Base-by-base conservation (phyloP, 2,797 vertebrate genomes). In the Cheirogaleus major region DNA sequence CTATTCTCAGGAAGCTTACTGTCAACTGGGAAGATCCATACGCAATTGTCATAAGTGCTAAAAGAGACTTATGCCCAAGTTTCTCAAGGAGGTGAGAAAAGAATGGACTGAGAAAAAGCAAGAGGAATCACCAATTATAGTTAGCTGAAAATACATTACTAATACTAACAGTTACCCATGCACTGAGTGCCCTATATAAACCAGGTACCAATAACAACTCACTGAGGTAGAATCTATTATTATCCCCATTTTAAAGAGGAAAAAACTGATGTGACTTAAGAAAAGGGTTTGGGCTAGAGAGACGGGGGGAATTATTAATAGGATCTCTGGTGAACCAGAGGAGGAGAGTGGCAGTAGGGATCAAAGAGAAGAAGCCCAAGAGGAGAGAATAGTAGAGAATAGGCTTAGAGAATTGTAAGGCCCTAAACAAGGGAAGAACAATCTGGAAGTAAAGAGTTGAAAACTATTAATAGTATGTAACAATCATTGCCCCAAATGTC, bases 1-100 rank as follows among this genome's bases (percentile, higher is more conserved):
- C 45, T 32, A 9, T 48, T 22, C 50, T 86, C 30, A 20, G 3
- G 7, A 78, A 22, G 52, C 30, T 32, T 30, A 18, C 9, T 48
- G 35, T 10, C 3, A 3, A 0, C 2, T 4, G 7, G 61, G 35
- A 48, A 70, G 27, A 48, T 41, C 2, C 17, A 45, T 2, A 59
- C 5, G 59, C 18, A 69, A 10, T 20, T 14, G 7, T 65, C 79
- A 41, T 4, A 6, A 22, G 50, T 63, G 41, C 82, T 18, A 72
- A 81, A 10, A 25, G 30, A 81, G 22, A 27, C 70, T 20, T 50
- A 2, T 6, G 38, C 1, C 38, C 38, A 90, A n/a, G 22, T 48
- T 63, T 78, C 75, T 63, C 45, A 82, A 55, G 86, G 15, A 75
- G 7, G 50, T 63, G 38, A 95, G 57, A 59, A 70, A 94, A 83